A percentile compares a stretch with the other conserved stretches of the same genome.
These are phyloP conservation scores for Lasioglossum calceatum DNA, from an alignment of 2,888 invertebrate species.

Conservation along the genomic window DNA sequence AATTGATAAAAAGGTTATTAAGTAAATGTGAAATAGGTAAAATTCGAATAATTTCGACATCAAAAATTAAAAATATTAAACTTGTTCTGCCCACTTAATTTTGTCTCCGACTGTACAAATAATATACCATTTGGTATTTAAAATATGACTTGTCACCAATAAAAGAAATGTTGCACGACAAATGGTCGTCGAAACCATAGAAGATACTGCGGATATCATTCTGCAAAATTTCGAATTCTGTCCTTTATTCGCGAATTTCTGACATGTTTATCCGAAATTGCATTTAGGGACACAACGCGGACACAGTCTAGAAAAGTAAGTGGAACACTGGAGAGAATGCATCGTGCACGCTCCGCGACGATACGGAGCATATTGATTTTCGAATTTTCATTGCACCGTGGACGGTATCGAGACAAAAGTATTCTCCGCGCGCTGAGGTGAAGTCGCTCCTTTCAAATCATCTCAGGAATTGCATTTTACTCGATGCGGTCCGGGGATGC, in stretches of 20 bases:
- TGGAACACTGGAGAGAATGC: constrained; percentile 50
- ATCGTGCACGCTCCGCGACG: constrained; percentile 58
- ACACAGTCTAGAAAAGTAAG: constrained; percentile 51
- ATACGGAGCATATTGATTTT: constrained; percentile 68
- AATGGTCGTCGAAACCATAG: neutral
- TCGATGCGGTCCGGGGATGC: constrained; percentile 21
- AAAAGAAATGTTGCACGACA: neutral
- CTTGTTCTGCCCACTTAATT: neutral
- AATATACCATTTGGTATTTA: neutral
- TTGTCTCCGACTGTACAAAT: neutral
- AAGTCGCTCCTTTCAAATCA: constrained; percentile 60
- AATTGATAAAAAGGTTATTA: too few relatives aligned
- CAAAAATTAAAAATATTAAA: too few relatives aligned
- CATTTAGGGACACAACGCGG: neutral
- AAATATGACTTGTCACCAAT: neutral
- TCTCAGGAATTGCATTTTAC: constrained; percentile 19
- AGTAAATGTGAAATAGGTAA: too few relatives aligned
- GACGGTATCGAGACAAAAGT: constrained; percentile 63
- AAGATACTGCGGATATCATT: neutral
- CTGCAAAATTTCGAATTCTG: neutral
- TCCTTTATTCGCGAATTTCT: neutral
- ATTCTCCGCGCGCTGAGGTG: constrained; percentile 52
- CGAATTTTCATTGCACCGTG: constrained; percentile 68
- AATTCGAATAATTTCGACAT: too few relatives aligned
- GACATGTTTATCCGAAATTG: neutral